Base-by-base conservation (phyloP, 2,113 vertebrate genomes). In the Silurus asotus region DNA sequence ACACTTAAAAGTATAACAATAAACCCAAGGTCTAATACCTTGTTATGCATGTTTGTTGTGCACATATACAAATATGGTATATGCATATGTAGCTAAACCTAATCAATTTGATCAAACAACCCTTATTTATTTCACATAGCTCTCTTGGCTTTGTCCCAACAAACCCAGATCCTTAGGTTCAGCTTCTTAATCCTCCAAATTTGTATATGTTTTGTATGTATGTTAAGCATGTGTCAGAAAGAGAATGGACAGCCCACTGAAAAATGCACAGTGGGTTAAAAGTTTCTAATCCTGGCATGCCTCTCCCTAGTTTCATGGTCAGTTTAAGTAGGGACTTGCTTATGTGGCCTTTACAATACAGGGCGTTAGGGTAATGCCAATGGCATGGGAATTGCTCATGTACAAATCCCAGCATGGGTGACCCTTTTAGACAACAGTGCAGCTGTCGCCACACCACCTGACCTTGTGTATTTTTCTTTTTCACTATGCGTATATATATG, bases 231-330 rank as follows among this genome's bases (percentile, higher is more conserved):
- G 56, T 53, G 80, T 77, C 49, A 67, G 11, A 75, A 51, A 88
- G 61, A 55, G 20, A 56, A 72, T 65, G 19, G 59, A 23, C 14
- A 37, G 51, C 76, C 49, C 13, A 72, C 45, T n/a, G 53, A 72
- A 59, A 59, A 82, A 58, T 9, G 4, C 25, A 61, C 59, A 65
- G 58, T 78, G 37, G 59, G 61, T 17, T 84, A 62, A 87, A 82
- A n/a, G 88, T 75, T 82, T 81, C 59, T 85, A 86, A 87, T 87
- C 81, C 55, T 89, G 75, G n/a, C 55, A 67, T 80, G n/a, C 64
- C 13, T 81, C 59, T 67, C 45, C 78, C 48, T 62, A 28, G n/a
- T 83, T 85, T 51, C 25, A 7, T 56, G 20, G 79, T 23, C 11
- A 65, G 5, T 8, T 45, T 3, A 28, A 10, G 20, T 59, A n/a